Evolutionary conservation across 2,888 invertebrate species (phyloP), one percentile per base, ranked within the genome.

Genomic region (Euzophera pinguis): DNA sequence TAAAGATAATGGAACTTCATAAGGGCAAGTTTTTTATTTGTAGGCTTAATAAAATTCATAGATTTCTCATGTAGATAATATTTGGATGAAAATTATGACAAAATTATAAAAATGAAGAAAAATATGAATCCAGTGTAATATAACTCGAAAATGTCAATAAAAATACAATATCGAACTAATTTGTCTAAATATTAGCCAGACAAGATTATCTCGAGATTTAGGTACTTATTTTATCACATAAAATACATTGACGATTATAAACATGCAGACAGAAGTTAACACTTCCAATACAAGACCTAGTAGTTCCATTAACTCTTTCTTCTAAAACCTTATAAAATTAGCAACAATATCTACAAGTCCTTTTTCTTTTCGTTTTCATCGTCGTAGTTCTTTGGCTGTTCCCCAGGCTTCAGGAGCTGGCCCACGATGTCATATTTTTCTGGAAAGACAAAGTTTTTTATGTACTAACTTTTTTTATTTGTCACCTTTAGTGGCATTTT

Each of bases 341-440:
- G 50, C 32, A 51, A 5, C 54, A 38, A 57, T 55, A 10, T 53
- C 68, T 81, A 84, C 55, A 78, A 84, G 48, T 73, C 68, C 62
- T 88, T 88, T 67, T 88, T 88, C 10, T 82, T 81, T 63, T 86
- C 85, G 17, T 62, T 72, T 57, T 85, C 87, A 7, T 86, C 84
- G n/a, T 88, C 86, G 10, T 88, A 89, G 29, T 67, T 71, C 27
- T 59, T 82, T 5, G 89, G 75, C 9, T 80, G 74, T 59, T 90
- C 89, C 14, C 87, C 89, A 0, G 89, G 89, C 60, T 84, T 90
- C 56, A 90, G 67, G 0, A 90, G 76, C 38, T 73, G 75, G 1
- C 89, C 89, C 1, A 89, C 89, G 45, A 89, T 83, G 63, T 88
- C 86, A 60, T 90, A 90, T 71, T 87, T 88, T 61, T 86, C 89